A percentile compares a stretch with the other conserved stretches of the same genome.
These are phyloP conservation scores for human DNA, from an alignment of 2,113 vertebrate genomes.

Conservation along the genomic window DNA sequence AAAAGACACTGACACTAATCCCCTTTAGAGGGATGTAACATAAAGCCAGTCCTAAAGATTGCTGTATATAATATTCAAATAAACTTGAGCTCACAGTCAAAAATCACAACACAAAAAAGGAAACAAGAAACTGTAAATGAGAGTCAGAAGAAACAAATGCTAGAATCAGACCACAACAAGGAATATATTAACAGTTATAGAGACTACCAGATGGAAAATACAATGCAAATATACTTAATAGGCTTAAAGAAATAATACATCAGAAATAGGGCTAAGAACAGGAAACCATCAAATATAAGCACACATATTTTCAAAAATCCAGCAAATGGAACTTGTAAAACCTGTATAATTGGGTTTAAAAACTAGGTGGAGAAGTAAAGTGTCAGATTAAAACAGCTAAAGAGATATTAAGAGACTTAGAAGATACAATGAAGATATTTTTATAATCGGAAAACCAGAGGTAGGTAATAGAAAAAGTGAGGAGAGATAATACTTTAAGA, in stretches of 20 bases:
- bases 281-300: background rate
- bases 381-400: background rate
- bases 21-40: background rate
- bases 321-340: background rate
- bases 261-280: background rate
- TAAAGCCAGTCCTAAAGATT: background rate
- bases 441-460: background rate
- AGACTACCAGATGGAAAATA: background rate
- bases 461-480: background rate
- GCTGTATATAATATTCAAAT: background rate
- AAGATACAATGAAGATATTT: background rate
- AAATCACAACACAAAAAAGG: background rate
- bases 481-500: background rate
- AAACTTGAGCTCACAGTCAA: background rate
- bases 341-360: background rate
- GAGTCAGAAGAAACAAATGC: background rate
- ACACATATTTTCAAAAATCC: background rate
- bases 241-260: background rate
- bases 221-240: background rate
- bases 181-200: background rate
- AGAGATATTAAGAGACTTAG: background rate
- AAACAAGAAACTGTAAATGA: background rate
- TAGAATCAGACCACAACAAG: background rate
- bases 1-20: background rate
- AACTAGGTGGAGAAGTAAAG: background rate